These are phyloP conservation scores for Anolis carolinensis DNA, from an alignment of 2,113 vertebrate genomes.

Conservation along the genomic window DNA sequence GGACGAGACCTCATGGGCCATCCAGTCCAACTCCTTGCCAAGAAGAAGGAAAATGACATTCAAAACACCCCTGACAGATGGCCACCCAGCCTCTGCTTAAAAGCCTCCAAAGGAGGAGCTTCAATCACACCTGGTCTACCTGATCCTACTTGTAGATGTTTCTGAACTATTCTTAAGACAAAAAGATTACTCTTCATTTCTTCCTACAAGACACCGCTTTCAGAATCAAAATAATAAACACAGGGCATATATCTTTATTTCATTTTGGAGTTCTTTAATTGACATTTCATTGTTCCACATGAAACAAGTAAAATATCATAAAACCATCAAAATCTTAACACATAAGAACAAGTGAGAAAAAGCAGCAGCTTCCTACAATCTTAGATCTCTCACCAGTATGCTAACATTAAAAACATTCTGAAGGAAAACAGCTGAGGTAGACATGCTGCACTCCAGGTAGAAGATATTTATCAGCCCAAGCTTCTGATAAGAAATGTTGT, in stretches of 20 bases:
- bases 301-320: neutral
- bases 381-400: neutral
- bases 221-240: neutral
- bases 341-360: neutral
- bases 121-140: no score
- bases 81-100: no score
- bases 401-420: neutral
- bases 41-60: no score
- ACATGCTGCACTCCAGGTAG: neutral
- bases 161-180: neutral
- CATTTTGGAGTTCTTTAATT: neutral
- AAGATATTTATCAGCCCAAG: neutral
- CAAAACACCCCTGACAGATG: no score
- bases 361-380: neutral
- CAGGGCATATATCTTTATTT: neutral
- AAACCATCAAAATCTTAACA: neutral
- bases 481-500: neutral
- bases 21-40: no score
- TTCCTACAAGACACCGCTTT: neutral
- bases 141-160: neutral
- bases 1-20: no score
- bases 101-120: no score
- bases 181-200: neutral
- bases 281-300: neutral
- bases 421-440: neutral